Percentiles rank a stretch among this genome's conserved stretches.
Evolutionary conservation across 2,797 vertebrate species (phyloP).

Genomic region (Rallus crepitans): DNA sequence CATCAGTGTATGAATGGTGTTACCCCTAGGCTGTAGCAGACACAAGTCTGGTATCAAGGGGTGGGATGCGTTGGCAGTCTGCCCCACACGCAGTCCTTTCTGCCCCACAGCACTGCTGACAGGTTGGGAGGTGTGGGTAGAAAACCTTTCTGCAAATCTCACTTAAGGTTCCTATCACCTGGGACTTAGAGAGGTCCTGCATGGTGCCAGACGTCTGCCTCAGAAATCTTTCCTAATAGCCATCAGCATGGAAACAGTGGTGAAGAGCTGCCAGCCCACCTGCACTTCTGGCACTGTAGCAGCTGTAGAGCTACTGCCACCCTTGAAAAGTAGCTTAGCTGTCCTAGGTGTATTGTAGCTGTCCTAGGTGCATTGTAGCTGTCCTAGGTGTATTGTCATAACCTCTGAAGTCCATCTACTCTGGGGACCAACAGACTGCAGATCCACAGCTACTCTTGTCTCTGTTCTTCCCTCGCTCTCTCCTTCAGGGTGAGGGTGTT

Average conservation of each 20-base stretch:
- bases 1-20: too few relatives aligned
- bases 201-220: neutral
- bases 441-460: rapidly evolving
- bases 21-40: rapidly evolving
- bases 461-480: neutral
- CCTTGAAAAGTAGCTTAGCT: neutral
- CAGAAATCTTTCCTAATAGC: neutral
- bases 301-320: neutral
- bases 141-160: neutral
- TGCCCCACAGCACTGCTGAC: neutral
- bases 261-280: rapidly evolving
- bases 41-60: too few relatives aligned
- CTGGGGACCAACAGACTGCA: neutral
- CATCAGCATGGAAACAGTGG: neutral
- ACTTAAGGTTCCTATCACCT: neutral
- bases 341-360: rapidly evolving
- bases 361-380: too few relatives aligned
- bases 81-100: rapidly evolving
- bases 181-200: neutral
- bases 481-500: slow-evolving; percentile 88
- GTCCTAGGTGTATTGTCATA: rapidly evolving
- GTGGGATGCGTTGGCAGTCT: neutral
- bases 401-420: too few relatives aligned
- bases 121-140: neutral
- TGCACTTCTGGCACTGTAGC: neutral